Evolutionary conservation across 2,797 vertebrate genomes (phyloP).

Genomic region (Pseudocheirus occidentalis): DNA sequence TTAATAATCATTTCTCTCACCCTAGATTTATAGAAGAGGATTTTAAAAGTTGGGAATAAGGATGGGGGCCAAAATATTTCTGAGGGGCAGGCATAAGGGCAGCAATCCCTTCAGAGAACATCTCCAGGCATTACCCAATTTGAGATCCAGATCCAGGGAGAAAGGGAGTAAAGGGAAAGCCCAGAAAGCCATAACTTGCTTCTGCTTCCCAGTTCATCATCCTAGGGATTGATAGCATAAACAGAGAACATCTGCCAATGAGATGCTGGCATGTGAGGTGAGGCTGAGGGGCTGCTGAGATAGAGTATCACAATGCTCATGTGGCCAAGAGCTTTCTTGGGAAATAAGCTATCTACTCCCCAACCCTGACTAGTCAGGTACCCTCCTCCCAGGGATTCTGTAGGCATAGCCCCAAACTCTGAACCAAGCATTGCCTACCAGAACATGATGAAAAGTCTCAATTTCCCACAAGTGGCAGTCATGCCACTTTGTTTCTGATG

Average conservation of each 20-base stretch:
- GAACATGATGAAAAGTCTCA: neutral
- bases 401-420: neutral
- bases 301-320: neutral
- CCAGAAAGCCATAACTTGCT: neutral
- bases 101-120: neutral
- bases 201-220: slow-evolving; percentile 88
- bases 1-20: neutral
- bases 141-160: neutral
- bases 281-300: neutral
- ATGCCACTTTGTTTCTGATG: neutral
- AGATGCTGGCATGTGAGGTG: slow-evolving; percentile 92
- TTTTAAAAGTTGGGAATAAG: neutral
- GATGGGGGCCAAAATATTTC: neutral
- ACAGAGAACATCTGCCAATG: slow-evolving; percentile 88
- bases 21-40: neutral
- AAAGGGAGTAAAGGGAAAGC: neutral
- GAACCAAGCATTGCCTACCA: neutral
- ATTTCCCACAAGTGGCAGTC: neutral
- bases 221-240: slow-evolving; percentile 92
- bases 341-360: neutral
- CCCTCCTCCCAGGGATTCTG: neutral
- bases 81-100: neutral
- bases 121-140: neutral
- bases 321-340: neutral
- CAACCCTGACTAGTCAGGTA: neutral